A percentile compares a stretch with the other conserved stretches of the same genome.
Conservation (phyloP, 2,888 invertebrate genomes). For the Beris morrisii region DNA sequence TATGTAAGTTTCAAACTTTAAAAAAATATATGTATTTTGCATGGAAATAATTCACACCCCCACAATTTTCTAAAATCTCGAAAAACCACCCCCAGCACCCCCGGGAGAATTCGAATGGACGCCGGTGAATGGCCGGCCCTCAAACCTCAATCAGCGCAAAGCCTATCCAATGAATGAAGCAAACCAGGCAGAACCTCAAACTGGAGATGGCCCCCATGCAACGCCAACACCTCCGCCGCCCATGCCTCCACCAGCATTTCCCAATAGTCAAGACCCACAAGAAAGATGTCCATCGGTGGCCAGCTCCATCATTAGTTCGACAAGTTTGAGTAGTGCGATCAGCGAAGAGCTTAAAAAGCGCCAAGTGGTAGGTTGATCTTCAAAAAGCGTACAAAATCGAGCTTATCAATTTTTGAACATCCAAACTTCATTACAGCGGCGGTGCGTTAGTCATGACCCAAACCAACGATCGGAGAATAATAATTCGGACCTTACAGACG, state of each 20-base stretch:
- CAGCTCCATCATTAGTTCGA: constrained; percentile 42
- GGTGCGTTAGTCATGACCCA: constrained; percentile 18
- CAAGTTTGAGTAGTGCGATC: constrained; percentile 69
- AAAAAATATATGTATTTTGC: not conserved
- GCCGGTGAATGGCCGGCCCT: too few species aligned
- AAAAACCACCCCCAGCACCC: not conserved
- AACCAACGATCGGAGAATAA: constrained; percentile 21
- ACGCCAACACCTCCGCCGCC: constrained; percentile 33
- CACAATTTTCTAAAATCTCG: too few species aligned
- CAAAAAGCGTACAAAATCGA: not conserved
- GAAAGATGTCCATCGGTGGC: constrained; percentile 41
- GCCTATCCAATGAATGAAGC: too few species aligned
- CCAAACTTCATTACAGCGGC: constrained; percentile 30
- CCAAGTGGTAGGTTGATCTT: constrained; percentile 60
- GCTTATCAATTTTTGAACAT: constrained; percentile 15
- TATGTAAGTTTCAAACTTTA: not conserved
- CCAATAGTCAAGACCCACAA: constrained; percentile 25
- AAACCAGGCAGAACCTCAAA: too few species aligned
- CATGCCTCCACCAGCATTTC: constrained; percentile 29
- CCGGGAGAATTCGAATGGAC: too few species aligned
- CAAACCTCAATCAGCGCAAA: too few species aligned
- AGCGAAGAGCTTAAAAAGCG: constrained; percentile 70
- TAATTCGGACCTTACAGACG: constrained; percentile 36
- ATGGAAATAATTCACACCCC: too few species aligned
- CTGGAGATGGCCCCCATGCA: not conserved